Percentiles rank a stretch among this genome's conserved stretches.
phyloP scores from a whole-genome alignment of 2,888 invertebrate species.

The Apeira syringaria region DNA sequence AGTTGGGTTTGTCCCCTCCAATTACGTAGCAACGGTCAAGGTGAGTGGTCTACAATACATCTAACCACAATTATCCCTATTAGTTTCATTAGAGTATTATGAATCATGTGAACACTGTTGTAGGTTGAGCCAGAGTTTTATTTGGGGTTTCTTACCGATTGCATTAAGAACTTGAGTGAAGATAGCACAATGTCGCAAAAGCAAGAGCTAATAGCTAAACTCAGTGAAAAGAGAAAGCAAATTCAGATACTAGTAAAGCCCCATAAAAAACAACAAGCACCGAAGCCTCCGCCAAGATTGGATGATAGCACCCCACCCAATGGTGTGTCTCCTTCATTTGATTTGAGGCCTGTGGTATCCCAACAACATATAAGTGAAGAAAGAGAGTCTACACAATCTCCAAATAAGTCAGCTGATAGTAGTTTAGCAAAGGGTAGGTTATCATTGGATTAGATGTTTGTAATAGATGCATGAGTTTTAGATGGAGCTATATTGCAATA shows the following conservation, averaged over 20 bases:
- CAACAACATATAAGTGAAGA: constrained; percentile 74
- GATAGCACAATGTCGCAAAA: constrained; percentile 72
- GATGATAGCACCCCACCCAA: constrained; percentile 73
- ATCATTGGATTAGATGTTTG: too few species aligned
- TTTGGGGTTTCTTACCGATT: constrained; percentile 88
- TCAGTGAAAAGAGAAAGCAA: constrained; percentile 87
- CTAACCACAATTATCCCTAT: constrained; percentile 31
- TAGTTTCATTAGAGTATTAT: constrained; percentile 19
- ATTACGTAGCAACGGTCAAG: constrained; percentile 92
- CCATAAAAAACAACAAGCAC: constrained; percentile 61
- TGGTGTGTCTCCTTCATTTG: constrained; percentile 76
- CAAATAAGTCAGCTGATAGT: constrained; percentile 51
- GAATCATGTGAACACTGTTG: constrained; percentile 12
- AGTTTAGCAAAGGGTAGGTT: constrained; percentile 50
- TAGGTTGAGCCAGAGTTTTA: constrained; percentile 89
- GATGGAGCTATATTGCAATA: too few species aligned
- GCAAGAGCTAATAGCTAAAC: constrained; percentile 85
- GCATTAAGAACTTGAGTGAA: constrained; percentile 84
- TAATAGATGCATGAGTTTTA: too few species aligned
- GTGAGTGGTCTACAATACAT: constrained; percentile 66
- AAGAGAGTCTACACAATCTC: constrained; percentile 54
- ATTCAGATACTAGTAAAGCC: constrained; percentile 71
- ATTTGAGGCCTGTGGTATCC: constrained; percentile 72
- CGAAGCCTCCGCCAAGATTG: constrained; percentile 69
- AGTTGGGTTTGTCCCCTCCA: constrained; percentile 93